Evolutionary conservation across 2,888 invertebrate species (phyloP).

Genomic region (Leptogaster cylindrica): DNA sequence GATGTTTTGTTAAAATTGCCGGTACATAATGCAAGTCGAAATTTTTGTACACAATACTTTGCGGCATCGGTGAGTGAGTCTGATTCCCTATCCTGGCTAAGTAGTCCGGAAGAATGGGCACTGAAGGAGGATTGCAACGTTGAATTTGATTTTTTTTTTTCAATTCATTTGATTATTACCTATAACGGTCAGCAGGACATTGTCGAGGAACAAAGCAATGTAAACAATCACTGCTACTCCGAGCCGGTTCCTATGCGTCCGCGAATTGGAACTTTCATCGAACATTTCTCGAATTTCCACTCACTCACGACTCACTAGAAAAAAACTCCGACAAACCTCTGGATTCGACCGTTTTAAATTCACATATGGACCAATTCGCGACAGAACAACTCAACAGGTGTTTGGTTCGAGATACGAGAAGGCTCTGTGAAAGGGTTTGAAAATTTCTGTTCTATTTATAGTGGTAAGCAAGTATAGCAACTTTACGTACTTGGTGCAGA

Average conservation of each 20-base stretch:
- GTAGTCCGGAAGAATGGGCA: constrained; percentile 81
- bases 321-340: background rate
- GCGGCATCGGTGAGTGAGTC: constrained; percentile 52
- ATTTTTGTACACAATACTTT: constrained; percentile 56
- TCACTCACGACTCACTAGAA: background rate
- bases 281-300: background rate
- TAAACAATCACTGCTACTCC: constrained; percentile 69
- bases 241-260: constrained; percentile 52
- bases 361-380: constrained; percentile 15
- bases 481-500: background rate
- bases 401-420: constrained; percentile 55
- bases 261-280: background rate
- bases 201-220: constrained; percentile 80
- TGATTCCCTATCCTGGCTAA: constrained; percentile 67
- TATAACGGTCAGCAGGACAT: constrained; percentile 84
- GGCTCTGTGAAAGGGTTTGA: constrained; percentile 57
- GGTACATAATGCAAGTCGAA: constrained; percentile 52
- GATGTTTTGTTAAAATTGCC: constrained; percentile 59
- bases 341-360: background rate
- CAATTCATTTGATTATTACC: constrained; percentile 66
- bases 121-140: constrained; percentile 62
- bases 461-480: constrained; percentile 29
- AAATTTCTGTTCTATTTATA: constrained; percentile 41
- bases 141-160: constrained; percentile 9
- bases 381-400: constrained; percentile 56